Evolutionary conservation across 2,113 vertebrate genomes (phyloP).

Genomic region (Microtus richardsoni): DNA sequence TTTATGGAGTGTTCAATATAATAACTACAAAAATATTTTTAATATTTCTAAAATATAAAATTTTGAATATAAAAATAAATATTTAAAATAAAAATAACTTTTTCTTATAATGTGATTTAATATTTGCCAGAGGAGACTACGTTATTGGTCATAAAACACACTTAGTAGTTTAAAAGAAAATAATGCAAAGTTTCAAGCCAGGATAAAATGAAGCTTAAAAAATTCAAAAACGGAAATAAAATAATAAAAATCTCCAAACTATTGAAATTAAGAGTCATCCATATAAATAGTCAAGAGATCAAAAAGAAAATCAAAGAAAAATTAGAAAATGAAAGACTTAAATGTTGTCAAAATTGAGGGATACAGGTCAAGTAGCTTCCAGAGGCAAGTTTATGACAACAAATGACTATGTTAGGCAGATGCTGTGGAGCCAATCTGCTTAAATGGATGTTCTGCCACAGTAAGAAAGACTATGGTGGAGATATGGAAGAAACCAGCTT

Average conservation of each 20-base stretch:
- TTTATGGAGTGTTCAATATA: not conserved
- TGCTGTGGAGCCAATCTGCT: not conserved
- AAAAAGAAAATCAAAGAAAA: not conserved
- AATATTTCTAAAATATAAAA: not conserved
- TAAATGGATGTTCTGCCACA: not conserved
- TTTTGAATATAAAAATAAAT: not conserved
- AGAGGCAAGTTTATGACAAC: not conserved
- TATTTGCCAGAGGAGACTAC: not conserved
- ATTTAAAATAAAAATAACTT: not conserved
- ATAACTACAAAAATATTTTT: not conserved
- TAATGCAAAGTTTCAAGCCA: not conserved
- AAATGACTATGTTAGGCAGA: not conserved
- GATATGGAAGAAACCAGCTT: not conserved
- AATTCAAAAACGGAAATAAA: not conserved
- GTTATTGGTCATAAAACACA: slow-evolving; percentile 11
- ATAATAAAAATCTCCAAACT: not conserved
- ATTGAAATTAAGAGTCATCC: not conserved
- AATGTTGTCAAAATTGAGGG: not conserved
- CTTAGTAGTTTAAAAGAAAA: not conserved
- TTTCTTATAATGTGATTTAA: not conserved
- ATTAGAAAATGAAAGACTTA: not conserved
- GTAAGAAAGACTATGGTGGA: not conserved
- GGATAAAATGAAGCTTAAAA: not conserved
- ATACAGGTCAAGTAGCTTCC: not conserved
- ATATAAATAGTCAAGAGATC: not conserved